Evolutionary conservation across 2,888 invertebrate genomes (phyloP).

Genomic region (Rhamnusium bicolor): DNA sequence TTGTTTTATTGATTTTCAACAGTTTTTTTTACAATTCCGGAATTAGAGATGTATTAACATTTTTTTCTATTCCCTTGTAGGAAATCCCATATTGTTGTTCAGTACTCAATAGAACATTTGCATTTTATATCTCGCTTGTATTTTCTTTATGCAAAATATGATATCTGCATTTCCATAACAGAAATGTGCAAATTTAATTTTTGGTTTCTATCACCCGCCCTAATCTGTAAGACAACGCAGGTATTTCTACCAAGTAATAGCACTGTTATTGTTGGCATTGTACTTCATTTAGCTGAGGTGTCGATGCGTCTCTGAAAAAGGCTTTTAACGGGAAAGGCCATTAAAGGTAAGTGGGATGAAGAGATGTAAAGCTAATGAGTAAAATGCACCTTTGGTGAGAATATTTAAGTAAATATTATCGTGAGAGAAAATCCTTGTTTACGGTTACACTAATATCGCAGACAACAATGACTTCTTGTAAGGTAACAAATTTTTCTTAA

Average conservation of each 20-base stretch:
- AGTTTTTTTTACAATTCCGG: no score
- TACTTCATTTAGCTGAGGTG: slow-evolving; percentile 11
- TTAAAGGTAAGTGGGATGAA: slow-evolving; percentile 30
- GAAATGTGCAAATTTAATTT: not conserved
- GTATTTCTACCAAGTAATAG: not conserved
- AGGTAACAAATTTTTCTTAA: not conserved
- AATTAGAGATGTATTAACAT: no score
- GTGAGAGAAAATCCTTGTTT: slow-evolving; percentile 32
- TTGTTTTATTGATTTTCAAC: no score
- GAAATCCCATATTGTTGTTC: no score
- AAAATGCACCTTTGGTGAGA: slow-evolving; percentile 26
- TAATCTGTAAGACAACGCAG: not conserved
- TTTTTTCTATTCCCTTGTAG: no score
- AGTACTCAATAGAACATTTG: no score
- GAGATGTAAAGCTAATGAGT: slow-evolving; percentile 23
- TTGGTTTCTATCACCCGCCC: not conserved
- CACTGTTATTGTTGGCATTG: slow-evolving; percentile 20
- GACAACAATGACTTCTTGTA: slow-evolving; percentile 6
- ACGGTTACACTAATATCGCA: not conserved
- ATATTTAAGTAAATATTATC: slow-evolving; percentile 20
- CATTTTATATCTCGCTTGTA: no score
- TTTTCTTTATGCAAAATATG: no score
- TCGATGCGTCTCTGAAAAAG: slow-evolving; percentile 22
- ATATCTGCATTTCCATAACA: no score
- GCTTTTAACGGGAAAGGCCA: slow-evolving; percentile 27